phyloP scores from a whole-genome alignment of 2,888 invertebrate genomes.

The Carpatolechia fugitivella region DNA sequence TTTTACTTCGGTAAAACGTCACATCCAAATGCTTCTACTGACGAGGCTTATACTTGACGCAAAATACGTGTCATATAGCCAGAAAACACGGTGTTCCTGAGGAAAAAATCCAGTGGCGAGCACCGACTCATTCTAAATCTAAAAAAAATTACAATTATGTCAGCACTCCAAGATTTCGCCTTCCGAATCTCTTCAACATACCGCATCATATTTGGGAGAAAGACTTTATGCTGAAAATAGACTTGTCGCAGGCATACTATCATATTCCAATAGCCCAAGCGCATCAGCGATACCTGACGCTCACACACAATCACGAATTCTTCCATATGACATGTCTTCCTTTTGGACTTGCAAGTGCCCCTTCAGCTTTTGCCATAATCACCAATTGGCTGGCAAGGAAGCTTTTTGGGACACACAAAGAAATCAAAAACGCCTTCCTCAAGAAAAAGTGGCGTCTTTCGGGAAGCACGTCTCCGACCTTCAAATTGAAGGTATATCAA shows the following conservation, averaged over 20 bases:
- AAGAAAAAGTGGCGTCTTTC: not conserved
- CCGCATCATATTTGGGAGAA: not conserved
- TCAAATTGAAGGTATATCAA: too few species aligned
- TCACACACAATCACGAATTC: not conserved
- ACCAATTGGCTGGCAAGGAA: not conserved
- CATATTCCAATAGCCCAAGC: not conserved
- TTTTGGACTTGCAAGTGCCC: conserved; percentile 1
- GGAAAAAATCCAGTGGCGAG: too few species aligned
- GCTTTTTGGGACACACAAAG: not conserved
- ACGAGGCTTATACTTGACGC: too few species aligned
- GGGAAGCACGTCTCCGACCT: not conserved
- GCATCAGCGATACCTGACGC: not conserved
- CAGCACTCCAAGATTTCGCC: not conserved
- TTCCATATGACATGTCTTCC: conserved; percentile 1
- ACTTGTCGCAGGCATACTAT: not conserved
- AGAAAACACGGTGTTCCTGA: too few species aligned
- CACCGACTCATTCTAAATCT: too few species aligned
- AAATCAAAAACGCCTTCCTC: not conserved
- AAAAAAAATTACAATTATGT: too few species aligned
- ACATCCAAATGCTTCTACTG: too few species aligned
- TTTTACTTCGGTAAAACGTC: too few species aligned
- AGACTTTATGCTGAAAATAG: not conserved
- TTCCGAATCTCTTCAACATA: not conserved
- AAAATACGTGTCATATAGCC: too few species aligned
- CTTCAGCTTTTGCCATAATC: not conserved